A percentile compares a stretch with the other conserved stretches of the same genome.
phyloP scores from a whole-genome alignment of 1,140 invertebrate genomes.

The Antheraea mylitta region DNA sequence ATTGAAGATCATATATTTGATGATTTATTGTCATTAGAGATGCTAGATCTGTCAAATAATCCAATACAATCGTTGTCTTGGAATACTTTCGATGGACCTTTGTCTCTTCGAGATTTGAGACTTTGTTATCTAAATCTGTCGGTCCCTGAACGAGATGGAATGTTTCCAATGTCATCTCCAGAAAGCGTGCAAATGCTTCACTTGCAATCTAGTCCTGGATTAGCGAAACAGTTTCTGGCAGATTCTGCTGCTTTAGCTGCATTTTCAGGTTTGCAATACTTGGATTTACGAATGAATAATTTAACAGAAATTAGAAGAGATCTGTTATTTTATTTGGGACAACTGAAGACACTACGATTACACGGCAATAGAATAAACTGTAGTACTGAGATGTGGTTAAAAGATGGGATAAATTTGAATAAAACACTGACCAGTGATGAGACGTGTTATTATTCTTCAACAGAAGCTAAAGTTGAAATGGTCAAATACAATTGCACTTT shows the following conservation, averaged over 20 bases:
- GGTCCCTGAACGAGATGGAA: constrained; percentile 80
- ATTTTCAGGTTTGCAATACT: constrained; percentile 82
- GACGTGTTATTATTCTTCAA: constrained; percentile 67
- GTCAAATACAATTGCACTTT: constrained; percentile 72
- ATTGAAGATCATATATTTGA: constrained; percentile 84
- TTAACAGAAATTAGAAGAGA: constrained; percentile 81
- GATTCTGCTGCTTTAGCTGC: constrained; percentile 85
- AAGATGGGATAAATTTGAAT: constrained; percentile 81
- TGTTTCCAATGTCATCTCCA: constrained; percentile 84
- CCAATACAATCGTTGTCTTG: constrained; percentile 83
- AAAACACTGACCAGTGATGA: constrained; percentile 75
- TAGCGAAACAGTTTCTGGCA: constrained; percentile 84
- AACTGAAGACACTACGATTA: constrained; percentile 81
- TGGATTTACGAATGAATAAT: constrained; percentile 85
- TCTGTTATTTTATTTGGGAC: constrained; percentile 84
- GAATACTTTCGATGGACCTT: constrained; percentile 83
- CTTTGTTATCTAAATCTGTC: constrained; percentile 83
- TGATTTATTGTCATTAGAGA: constrained; percentile 82
- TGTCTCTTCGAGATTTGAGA: constrained; percentile 82
- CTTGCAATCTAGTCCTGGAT: constrained; percentile 85
- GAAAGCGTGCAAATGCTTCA: constrained; percentile 85
- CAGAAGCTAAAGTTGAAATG: constrained; percentile 61
- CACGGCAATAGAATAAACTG: constrained; percentile 84
- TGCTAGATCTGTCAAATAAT: constrained; percentile 89
- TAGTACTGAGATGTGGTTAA: constrained; percentile 81